Conservation (phyloP, 2,113 vertebrate genomes). For the Aptenodytes patagonicus region DNA sequence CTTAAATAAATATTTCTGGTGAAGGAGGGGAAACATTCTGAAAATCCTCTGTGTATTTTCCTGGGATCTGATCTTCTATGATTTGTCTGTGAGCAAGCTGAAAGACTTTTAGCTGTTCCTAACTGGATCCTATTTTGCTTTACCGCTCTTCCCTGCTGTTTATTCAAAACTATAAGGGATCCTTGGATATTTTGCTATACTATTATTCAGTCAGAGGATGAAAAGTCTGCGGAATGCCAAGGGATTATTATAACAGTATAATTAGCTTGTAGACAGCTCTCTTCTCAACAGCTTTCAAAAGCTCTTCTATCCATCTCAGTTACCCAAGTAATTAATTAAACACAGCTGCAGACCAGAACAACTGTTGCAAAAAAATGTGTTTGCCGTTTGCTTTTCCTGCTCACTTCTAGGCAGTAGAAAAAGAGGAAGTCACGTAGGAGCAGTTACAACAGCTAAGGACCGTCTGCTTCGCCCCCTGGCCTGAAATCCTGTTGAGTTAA, state of each 20-base stretch:
- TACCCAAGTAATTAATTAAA: conserved; percentile 60
- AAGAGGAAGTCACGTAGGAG: not conserved
- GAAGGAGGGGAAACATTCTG: not conserved
- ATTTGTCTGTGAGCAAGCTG: not conserved
- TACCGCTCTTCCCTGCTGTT: not conserved
- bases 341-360: conserved; percentile 54
- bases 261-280: conserved; percentile 52
- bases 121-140: not conserved
- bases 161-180: not conserved
- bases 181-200: not conserved
- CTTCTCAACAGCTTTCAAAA: conserved; percentile 50
- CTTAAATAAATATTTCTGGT: not conserved
- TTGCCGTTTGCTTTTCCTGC: not conserved
- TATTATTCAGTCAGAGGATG: not conserved
- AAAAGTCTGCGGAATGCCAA: not conserved
- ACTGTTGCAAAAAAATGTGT: conserved; percentile 6
- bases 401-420: not conserved
- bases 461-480: fast-evolving
- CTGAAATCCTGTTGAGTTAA: not conserved
- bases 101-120: not conserved
- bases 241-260: conserved; percentile 33
- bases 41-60: not conserved
- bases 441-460: not conserved
- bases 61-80: not conserved
- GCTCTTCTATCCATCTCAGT: conserved; percentile 39